Conservation (phyloP, 2,113 vertebrate species). For the Rhabdomys dilectus region DNA sequence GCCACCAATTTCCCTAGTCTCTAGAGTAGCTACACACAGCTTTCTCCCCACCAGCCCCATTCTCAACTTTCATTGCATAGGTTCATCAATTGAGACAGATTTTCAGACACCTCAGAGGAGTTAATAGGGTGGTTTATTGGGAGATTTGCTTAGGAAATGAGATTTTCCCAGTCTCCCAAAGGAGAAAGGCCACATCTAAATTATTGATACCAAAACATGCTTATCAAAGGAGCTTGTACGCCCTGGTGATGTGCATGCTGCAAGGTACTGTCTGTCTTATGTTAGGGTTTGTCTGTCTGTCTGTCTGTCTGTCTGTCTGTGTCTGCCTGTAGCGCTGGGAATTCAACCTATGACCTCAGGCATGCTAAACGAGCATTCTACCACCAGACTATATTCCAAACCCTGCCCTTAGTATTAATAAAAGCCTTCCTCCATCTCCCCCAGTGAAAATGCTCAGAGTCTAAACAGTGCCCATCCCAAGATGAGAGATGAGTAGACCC, state of each 20-base stretch:
- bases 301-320: neutral
- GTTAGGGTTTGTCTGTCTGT: neutral
- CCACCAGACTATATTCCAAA: neutral
- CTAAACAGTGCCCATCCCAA: neutral
- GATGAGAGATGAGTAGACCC: neutral
- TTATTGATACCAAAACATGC: conserved; percentile 70
- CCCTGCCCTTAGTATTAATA: neutral
- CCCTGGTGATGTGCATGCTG: fast-evolving
- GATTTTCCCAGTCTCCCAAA: conserved; percentile 64
- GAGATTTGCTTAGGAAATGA: conserved; percentile 80
- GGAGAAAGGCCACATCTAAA: conserved; percentile 62
- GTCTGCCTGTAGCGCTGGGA: neutral
- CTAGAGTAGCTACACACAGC: fast-evolving
- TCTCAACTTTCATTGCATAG: neutral
- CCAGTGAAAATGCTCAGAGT: fast-evolving
- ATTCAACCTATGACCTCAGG: neutral
- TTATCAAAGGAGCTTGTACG: neutral
- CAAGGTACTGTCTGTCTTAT: fast-evolving
- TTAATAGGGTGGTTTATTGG: conserved; percentile 52
- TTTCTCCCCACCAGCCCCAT: neutral
- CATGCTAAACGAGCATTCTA: neutral
- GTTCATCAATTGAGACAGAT: neutral
- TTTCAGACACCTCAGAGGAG: conserved; percentile 54
- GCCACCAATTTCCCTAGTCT: fast-evolving
- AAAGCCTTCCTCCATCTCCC: neutral